These are phyloP conservation scores for Leptinotarsa defecta DNA, from an alignment of 1,140 invertebrate species.

Conservation along the genomic window DNA sequence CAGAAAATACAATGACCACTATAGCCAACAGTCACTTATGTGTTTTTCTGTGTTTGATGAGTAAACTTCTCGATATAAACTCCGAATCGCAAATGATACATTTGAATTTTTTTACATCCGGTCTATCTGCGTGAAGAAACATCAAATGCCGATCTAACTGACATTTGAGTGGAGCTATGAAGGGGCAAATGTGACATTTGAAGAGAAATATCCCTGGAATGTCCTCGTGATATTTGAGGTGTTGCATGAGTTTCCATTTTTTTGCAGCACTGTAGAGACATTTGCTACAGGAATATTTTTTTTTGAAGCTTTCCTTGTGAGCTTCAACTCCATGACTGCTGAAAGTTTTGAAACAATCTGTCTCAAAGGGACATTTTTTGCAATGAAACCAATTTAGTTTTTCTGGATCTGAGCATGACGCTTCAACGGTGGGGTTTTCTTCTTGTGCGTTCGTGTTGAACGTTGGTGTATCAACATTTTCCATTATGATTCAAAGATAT, in stretches of 20 bases:
- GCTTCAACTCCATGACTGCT: background rate
- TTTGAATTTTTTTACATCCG: background rate
- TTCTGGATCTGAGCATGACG: too few species aligned
- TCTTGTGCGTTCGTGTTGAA: too few species aligned
- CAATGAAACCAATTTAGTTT: background rate
- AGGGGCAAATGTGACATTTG: background rate
- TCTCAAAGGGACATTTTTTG: background rate
- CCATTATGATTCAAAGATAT: too few species aligned
- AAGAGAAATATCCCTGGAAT: slow-evolving; percentile 2
- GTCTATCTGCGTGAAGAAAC: slow-evolving; percentile 6
- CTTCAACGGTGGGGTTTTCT: too few species aligned
- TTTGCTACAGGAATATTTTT: slow-evolving; percentile 11
- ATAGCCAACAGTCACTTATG: background rate
- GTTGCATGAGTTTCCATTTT: slow-evolving; percentile 15
- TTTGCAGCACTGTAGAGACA: slow-evolving; percentile 14
- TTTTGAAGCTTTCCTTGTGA: slow-evolving; percentile 6
- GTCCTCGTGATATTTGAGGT: slow-evolving; percentile 3
- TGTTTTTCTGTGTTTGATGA: slow-evolving; percentile 10
- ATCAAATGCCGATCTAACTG: slow-evolving; percentile 20
- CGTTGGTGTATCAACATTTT: too few species aligned
- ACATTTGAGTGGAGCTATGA: background rate
- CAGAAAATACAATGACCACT: too few species aligned
- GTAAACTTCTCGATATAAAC: background rate
- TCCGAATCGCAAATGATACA: background rate
- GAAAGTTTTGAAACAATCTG: background rate